These are phyloP conservation scores for Erannis defoliaria DNA, from an alignment of 2,888 invertebrate species.

Conservation along the genomic window DNA sequence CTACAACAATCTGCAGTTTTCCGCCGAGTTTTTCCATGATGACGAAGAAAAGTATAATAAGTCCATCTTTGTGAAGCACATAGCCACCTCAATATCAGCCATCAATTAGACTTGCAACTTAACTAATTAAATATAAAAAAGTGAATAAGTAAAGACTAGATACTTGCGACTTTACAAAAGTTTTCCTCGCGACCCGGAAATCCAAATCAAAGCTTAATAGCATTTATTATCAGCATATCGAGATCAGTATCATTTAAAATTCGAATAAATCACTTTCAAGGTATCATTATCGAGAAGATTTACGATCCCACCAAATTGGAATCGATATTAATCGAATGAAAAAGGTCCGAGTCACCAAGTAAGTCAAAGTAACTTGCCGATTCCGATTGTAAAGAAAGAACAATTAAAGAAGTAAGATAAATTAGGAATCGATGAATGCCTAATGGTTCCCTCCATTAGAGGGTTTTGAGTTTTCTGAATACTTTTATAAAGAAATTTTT, in stretches of 20 bases:
- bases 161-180: neutral
- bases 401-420: conserved; percentile 81
- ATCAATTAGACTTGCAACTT: too few species aligned
- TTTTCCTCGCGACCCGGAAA: conserved; percentile 13
- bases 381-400: conserved; percentile 74
- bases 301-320: conserved; percentile 66
- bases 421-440: conserved; percentile 83
- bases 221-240: conserved; percentile 28
- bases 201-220: conserved; percentile 22
- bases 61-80: too few species aligned
- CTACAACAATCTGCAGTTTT: too few species aligned
- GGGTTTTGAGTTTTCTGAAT: conserved; percentile 74
- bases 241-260: conserved; percentile 44
- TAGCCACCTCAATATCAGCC: too few species aligned
- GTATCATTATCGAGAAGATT: conserved; percentile 61
- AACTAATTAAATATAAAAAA: too few species aligned
- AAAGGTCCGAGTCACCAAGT: conserved; percentile 50
- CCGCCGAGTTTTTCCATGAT: too few species aligned
- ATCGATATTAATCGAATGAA: conserved; percentile 60
- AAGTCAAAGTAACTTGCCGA: conserved; percentile 62
- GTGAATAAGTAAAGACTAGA: too few species aligned
- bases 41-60: too few species aligned
- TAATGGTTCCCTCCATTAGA: conserved; percentile 83
- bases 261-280: conserved; percentile 49
- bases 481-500: conserved; percentile 71